A percentile compares a stretch with the other conserved stretches of the same genome.
Conservation (phyloP, 2,113 vertebrate species). For the Otolemur garnettii region DNA sequence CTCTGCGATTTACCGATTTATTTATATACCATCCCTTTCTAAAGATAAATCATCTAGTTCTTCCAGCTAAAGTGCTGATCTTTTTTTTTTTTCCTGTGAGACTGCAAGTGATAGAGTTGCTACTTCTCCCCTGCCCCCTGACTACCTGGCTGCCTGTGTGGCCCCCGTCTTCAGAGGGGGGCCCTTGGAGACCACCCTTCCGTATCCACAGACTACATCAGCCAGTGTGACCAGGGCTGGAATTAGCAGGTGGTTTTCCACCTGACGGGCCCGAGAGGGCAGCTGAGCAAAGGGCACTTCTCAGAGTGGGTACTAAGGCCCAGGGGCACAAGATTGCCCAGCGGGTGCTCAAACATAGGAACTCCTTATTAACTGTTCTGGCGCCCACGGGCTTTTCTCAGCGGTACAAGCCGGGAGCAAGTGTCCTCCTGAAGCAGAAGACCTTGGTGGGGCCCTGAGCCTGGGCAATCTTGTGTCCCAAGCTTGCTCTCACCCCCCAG, state of each 20-base stretch:
- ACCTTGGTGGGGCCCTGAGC: neutral
- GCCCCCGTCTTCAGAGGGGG: neutral
- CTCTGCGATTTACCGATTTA: neutral
- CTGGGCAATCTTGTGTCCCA: neutral
- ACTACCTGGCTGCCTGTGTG: neutral
- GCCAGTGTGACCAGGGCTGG: neutral
- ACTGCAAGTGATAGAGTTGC: neutral
- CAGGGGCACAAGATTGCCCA: neutral
- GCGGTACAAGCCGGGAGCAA: neutral
- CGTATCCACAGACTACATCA: neutral
- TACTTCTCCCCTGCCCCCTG: neutral
- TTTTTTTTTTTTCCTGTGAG: neutral
- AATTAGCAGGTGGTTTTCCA: neutral
- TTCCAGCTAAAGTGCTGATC: neutral
- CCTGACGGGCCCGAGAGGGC: neutral
- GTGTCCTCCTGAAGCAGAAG: neutral
- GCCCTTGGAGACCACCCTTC: neutral
- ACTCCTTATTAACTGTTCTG: neutral
- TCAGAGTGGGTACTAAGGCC: neutral
- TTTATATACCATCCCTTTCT: conserved; percentile 53
- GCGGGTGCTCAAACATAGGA: neutral
- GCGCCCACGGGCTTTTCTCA: neutral
- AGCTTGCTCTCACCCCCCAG: neutral
- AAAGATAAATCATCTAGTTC: conserved; percentile 61
- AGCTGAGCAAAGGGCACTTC: neutral